A percentile compares a stretch with the other conserved stretches of the same genome.
phyloP scores from a whole-genome alignment of 2,113 vertebrate species.

The Narcine bancroftii region DNA sequence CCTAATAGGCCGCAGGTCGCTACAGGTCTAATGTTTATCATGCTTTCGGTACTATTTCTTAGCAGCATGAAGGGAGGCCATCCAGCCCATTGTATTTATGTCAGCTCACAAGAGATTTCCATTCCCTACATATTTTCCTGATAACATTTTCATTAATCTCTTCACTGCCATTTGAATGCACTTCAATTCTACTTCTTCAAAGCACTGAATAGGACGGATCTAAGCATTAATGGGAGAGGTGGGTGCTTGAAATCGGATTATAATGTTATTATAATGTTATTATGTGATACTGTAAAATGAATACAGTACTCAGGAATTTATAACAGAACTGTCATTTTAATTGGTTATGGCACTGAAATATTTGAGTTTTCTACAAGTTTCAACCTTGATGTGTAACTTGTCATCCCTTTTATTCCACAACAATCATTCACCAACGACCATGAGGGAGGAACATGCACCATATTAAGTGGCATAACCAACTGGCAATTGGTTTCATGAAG shows the following conservation, averaged over 20 bases:
- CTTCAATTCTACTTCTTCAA: background rate
- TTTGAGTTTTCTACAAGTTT: background rate
- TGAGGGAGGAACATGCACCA: background rate
- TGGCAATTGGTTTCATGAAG: too few relatives aligned
- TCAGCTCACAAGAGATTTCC: too few relatives aligned
- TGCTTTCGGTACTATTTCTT: too few relatives aligned
- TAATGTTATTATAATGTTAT: background rate
- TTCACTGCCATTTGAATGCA: background rate
- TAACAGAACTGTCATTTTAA: background rate
- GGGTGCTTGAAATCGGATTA: background rate
- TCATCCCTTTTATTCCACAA: background rate
- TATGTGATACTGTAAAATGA: background rate
- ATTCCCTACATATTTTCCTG: too few relatives aligned
- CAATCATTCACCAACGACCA: background rate
- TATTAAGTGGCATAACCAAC: background rate
- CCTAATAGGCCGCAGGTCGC: too few relatives aligned
- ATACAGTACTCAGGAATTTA: background rate
- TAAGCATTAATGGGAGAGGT: background rate
- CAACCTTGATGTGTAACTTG: background rate
- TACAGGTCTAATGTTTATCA: too few relatives aligned
- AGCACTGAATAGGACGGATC: background rate
- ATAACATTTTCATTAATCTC: background rate
- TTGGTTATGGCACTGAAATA: background rate
- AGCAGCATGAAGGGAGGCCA: too few relatives aligned
- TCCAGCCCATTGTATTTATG: too few relatives aligned